Percentiles rank a stretch among this genome's conserved stretches.
Conservation (phyloP, 2,888 invertebrate genomes). For the Crepidodera aurea region DNA sequence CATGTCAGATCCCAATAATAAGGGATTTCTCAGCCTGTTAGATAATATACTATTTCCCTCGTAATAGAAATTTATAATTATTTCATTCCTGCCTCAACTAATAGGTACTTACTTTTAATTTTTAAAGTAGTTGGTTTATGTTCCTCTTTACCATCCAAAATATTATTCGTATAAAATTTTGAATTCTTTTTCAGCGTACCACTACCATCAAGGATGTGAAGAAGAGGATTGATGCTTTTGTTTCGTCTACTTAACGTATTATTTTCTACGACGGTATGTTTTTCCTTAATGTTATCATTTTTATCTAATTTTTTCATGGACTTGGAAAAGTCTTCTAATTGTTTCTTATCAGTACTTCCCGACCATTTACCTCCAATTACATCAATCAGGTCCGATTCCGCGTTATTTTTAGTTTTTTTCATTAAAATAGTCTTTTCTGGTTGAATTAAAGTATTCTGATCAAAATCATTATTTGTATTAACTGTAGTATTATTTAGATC, state of each 20-base stretch:
- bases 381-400: slow-evolving; percentile 59
- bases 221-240: slow-evolving; percentile 69
- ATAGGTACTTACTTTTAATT: slow-evolving; percentile 47
- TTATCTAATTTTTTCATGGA: slow-evolving; percentile 50
- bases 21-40: no score
- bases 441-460: slow-evolving; percentile 59
- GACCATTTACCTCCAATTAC: slow-evolving; percentile 55
- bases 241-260: slow-evolving; percentile 57
- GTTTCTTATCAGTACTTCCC: slow-evolving; percentile 47
- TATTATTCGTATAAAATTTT: slow-evolving; percentile 45
- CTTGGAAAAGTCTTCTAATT: slow-evolving; percentile 49
- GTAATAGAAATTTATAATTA: no score
- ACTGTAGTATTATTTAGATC: slow-evolving; percentile 50
- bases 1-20: no score
- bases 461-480: slow-evolving; percentile 61
- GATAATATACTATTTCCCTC: no score
- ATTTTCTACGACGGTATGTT: slow-evolving; percentile 42
- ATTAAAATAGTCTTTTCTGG: slow-evolving; percentile 56
- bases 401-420: slow-evolving; percentile 51
- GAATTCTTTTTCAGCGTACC: slow-evolving; percentile 41
- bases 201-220: slow-evolving; percentile 61
- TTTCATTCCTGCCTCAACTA: no score
- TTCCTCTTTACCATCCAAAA: slow-evolving; percentile 36
- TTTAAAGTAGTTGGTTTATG: slow-evolving; percentile 35
- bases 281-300: slow-evolving; percentile 48